A percentile compares a stretch with the other conserved stretches of the same genome.
These are phyloP conservation scores for Melieria omissa DNA, from an alignment of 2,888 invertebrate genomes.

Conservation along the genomic window DNA sequence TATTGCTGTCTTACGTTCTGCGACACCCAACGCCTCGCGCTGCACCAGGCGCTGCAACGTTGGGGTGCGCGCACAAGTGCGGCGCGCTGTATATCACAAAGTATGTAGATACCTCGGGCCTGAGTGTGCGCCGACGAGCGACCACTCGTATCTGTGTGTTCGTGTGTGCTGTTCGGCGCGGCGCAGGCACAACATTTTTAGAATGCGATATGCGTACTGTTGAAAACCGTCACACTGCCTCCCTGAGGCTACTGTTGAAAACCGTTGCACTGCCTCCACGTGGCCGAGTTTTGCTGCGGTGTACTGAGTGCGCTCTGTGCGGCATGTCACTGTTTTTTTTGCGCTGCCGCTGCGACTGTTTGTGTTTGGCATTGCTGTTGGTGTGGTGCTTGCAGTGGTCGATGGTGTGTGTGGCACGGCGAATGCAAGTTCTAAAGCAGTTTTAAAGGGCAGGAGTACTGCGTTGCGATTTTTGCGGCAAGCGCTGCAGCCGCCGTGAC, in stretches of 20 bases:
- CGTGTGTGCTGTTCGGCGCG: conserved; percentile 3
- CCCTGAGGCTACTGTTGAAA: conserved; percentile 50
- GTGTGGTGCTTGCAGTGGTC: background rate
- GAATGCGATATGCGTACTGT: conserved; percentile 19
- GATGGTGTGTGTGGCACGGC: background rate
- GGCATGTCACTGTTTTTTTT: conserved; percentile 7
- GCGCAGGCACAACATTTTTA: conserved; percentile 19
- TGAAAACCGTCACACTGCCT: conserved; percentile 29
- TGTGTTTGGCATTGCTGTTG: conserved; percentile 4
- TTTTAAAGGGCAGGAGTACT: background rate
- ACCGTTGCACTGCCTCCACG: conserved; percentile 58
- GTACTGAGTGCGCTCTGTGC: background rate
- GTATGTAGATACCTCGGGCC: too few species aligned
- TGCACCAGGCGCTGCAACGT: too few species aligned
- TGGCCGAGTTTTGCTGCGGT: conserved; percentile 40
- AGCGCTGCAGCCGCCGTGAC: conserved; percentile 6
- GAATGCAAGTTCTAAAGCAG: conserved; percentile 3
- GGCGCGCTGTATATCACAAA: too few species aligned
- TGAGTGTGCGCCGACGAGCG: too few species aligned
- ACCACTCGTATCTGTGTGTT: background rate
- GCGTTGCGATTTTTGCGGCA: background rate
- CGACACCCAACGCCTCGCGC: too few species aligned
- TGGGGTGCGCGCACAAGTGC: too few species aligned
- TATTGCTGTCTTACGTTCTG: too few species aligned
- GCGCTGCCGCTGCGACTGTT: conserved; percentile 8